Evolutionary conservation across 2,797 vertebrate genomes (phyloP), one percentile per base, ranked within the genome.

Genomic region (Acomys russatus): DNA sequence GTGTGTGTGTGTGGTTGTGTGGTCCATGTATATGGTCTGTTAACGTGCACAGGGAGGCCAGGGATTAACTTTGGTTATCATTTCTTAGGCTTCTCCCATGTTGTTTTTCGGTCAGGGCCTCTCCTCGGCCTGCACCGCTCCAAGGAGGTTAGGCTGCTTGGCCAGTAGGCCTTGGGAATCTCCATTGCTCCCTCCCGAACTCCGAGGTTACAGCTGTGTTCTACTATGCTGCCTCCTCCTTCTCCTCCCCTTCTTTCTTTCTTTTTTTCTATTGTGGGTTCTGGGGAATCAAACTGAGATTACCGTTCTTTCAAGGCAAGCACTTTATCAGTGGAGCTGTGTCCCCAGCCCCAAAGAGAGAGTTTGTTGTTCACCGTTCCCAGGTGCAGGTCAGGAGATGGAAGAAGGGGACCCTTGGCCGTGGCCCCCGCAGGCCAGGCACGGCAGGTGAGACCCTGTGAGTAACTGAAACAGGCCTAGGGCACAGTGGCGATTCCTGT

Each of bases 401-500:
- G 49, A 10, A 17, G 10, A 23, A 14, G 11, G 7, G 9, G 44
- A 35, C 5, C 33, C 54, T 66, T 54, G 5, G 7, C 12, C 0
- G 1, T 0, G 9, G 38, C 33, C 25, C 63, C 22, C 1, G 9
- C 9, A 35, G 83, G 61, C 30, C 25, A 56, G 35, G 5, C 0
- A 0, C 28, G 88, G 63, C 8, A 20, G 11, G 15, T 35, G 25
- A 88, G 14, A 44, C n/a, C 1, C 6, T 51, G 11, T 4, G 49
- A 49, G 18, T 59, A 0, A 17, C 51, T 25, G 12, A 6, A 2
- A 54, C 18, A 10, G 35, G 15, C 63, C 18, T 15, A 35, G 73
- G 51, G 0, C 0, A 0, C 1, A 2, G 44, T 63, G 22, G 2
- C 22, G 7, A 9, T 33, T 38, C 66, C 56, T 1, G 6, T 44